phyloP scores from a whole-genome alignment of 2,113 vertebrate species.

The Tachysurus vachellii region DNA sequence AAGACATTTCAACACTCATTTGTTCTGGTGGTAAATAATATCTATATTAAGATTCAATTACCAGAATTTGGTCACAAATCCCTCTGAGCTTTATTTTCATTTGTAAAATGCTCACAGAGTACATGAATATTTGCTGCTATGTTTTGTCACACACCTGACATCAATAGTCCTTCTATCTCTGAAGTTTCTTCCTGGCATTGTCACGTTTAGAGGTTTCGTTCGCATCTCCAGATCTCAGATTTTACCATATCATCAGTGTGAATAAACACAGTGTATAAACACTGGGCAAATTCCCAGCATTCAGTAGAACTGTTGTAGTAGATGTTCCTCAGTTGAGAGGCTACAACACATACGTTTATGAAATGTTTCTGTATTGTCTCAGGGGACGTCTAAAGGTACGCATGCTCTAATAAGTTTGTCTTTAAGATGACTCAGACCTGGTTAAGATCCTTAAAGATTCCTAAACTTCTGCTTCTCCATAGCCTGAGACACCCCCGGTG shows the following conservation, averaged over 20 bases:
- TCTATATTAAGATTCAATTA: not conserved
- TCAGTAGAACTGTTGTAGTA: not conserved
- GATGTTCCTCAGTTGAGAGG: not conserved
- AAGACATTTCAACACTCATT: not conserved
- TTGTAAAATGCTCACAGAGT: not conserved
- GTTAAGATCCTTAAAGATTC: not conserved
- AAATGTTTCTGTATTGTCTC: not conserved
- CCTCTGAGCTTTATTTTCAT: not conserved
- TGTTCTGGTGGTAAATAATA: not conserved
- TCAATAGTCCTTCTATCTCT: not conserved
- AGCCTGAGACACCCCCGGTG: slow-evolving; percentile 75
- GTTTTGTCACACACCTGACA: not conserved
- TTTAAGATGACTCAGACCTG: not conserved
- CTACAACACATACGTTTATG: not conserved
- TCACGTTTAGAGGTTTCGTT: not conserved
- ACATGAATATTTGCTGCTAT: not conserved
- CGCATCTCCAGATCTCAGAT: not conserved
- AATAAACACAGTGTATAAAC: not conserved
- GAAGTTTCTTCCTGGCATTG: not conserved
- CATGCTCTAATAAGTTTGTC: not conserved
- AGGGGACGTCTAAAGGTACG: not conserved
- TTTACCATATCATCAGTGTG: not conserved
- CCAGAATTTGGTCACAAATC: not conserved
- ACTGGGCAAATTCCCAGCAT: not conserved
- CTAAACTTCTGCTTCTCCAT: not conserved